phyloP scores from a whole-genome alignment of 1,140 invertebrate species.

The Heliconius nattereri region DNA sequence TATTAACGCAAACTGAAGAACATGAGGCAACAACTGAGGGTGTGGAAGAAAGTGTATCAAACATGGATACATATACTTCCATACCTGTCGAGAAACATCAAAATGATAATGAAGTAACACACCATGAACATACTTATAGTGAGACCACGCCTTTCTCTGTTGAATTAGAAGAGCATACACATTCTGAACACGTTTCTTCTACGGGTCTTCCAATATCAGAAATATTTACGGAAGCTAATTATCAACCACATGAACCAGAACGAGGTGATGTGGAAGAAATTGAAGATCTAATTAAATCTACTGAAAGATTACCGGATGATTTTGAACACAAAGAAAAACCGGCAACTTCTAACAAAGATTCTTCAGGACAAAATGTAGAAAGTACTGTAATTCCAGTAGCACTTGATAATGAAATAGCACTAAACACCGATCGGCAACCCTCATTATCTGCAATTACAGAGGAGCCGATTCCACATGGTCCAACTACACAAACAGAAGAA shows the following conservation, averaged over 20 bases:
- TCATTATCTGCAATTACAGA: neutral
- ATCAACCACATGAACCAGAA: constrained; percentile 43
- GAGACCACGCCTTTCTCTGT: constrained; percentile 63
- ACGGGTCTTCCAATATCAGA: constrained; percentile 41
- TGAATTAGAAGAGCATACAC: constrained; percentile 71
- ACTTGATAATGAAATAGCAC: neutral
- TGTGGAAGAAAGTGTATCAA: neutral
- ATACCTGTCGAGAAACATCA: constrained; percentile 13
- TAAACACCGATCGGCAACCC: neutral
- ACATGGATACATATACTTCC: neutral
- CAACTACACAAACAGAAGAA: neutral
- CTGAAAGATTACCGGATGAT: neutral
- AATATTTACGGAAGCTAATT: constrained; percentile 34
- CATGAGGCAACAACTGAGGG: constrained; percentile 26
- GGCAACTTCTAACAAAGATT: neutral
- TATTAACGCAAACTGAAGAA: constrained; percentile 22
- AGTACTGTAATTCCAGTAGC: constrained; percentile 22
- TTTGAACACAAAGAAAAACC: constrained; percentile 27
- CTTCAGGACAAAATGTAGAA: constrained; percentile 16
- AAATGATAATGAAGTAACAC: constrained; percentile 29
- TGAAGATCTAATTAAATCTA: constrained; percentile 10
- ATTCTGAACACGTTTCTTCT: constrained; percentile 49
- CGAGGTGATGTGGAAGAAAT: constrained; percentile 41
- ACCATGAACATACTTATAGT: constrained; percentile 35
- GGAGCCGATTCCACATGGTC: neutral